Evolutionary conservation across 1,140 invertebrate genomes (phyloP).

Genomic region (Tetragonula clypearis): DNA sequence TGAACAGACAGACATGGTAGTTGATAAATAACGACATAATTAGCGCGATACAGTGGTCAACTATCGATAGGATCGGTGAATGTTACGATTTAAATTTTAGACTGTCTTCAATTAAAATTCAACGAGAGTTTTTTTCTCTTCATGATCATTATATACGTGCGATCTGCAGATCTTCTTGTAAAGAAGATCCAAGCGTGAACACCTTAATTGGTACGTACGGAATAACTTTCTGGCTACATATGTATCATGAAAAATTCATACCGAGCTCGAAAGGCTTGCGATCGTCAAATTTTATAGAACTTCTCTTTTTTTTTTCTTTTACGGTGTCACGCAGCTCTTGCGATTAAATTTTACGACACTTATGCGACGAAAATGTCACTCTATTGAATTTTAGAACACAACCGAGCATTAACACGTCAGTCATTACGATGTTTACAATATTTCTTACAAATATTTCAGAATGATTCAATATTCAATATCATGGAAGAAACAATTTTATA

Average conservation of each 20-base stretch:
- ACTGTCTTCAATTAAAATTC: conserved; percentile 59
- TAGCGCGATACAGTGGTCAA: conserved; percentile 16
- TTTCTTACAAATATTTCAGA: too few relatives aligned
- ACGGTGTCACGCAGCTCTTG: neutral
- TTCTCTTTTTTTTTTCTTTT: neutral
- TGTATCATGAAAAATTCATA: conserved; percentile 63
- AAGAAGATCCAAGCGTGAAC: conserved; percentile 58
- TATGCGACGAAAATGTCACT: neutral
- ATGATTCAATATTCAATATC: too few relatives aligned
- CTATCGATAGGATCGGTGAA: neutral
- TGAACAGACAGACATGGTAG: neutral
- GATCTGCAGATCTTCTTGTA: conserved; percentile 46
- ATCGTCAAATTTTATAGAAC: neutral
- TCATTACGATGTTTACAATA: too few relatives aligned
- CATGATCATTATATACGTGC: conserved; percentile 24
- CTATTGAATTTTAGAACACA: neutral
- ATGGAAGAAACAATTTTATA: too few relatives aligned
- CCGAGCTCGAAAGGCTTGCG: conserved; percentile 22
- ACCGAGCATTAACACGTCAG: too few relatives aligned
- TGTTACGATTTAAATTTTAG: conserved; percentile 36
- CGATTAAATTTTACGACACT: neutral
- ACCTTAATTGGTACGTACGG: conserved; percentile 58
- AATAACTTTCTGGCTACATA: conserved; percentile 53
- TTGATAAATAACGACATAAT: conserved; percentile 4
- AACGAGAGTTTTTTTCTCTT: conserved; percentile 32